phyloP scores from a whole-genome alignment of 1,140 invertebrate genomes.

The Drosophila ohnishii region DNA sequence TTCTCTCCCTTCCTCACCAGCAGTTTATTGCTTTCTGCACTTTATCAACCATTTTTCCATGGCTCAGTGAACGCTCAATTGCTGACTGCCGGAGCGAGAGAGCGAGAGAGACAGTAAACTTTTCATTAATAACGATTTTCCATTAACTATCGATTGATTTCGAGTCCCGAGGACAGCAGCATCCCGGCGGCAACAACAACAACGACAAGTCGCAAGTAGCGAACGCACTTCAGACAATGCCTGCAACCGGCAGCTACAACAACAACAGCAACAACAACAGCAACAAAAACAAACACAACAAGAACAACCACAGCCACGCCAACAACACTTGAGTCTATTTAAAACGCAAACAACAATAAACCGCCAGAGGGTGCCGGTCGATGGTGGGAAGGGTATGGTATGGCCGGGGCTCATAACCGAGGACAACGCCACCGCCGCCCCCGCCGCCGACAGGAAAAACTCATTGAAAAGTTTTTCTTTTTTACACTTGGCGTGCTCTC shows the following conservation, averaged over 20 bases:
- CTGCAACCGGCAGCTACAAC: slow-evolving; percentile 62
- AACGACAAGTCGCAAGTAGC: slow-evolving; percentile 58
- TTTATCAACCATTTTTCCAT: slow-evolving; percentile 77
- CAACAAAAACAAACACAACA: slow-evolving; percentile 18
- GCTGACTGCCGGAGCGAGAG: slow-evolving; percentile 31
- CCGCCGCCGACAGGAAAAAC: slow-evolving; percentile 75
- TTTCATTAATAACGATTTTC: slow-evolving; percentile 83
- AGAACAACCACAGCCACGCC: slow-evolving; percentile 44
- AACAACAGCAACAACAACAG: slow-evolving; percentile 34
- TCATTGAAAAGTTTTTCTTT: slow-evolving; percentile 82
- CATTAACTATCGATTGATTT: slow-evolving; percentile 83
- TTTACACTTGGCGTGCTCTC: slow-evolving; percentile 75
- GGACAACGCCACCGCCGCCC: slow-evolving; percentile 33
- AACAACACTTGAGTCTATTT: slow-evolving; percentile 77
- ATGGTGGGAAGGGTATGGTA: slow-evolving; percentile 1
- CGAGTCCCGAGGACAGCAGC: slow-evolving; percentile 65
- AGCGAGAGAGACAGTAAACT: slow-evolving; percentile 50
- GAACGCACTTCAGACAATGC: slow-evolving; percentile 80
- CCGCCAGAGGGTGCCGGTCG: slow-evolving; percentile 23
- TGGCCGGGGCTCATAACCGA: slow-evolving; percentile 69
- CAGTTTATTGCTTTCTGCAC: slow-evolving; percentile 67
- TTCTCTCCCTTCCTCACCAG: slow-evolving; percentile 23
- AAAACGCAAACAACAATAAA: slow-evolving; percentile 80
- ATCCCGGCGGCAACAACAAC: slow-evolving; percentile 51
- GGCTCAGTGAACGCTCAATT: slow-evolving; percentile 75